A percentile compares a stretch with the other conserved stretches of the same genome.
These are phyloP conservation scores for Molossus molossus DNA, from an alignment of 2,797 vertebrate genomes.

Conservation along the genomic window DNA sequence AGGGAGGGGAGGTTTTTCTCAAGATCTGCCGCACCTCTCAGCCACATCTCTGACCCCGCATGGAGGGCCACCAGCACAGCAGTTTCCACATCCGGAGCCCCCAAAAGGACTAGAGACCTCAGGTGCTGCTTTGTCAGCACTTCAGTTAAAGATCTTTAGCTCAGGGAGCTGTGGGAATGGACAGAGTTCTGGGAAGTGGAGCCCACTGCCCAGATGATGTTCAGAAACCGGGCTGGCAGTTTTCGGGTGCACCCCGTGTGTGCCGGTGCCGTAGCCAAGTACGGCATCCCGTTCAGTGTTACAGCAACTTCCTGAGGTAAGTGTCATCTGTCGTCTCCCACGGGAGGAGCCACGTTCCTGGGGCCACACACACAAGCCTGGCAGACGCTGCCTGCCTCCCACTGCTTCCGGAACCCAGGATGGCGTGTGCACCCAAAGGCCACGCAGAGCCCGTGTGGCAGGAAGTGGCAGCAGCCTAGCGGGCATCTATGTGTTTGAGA, in stretches of 20 bases:
- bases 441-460: fast-evolving
- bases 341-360: not conserved
- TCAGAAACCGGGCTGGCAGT: not conserved
- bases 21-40: not conserved
- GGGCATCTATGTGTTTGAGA: not conserved
- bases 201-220: not conserved
- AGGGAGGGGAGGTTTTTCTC: not conserved
- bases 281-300: not conserved
- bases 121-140: not conserved
- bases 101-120: not conserved
- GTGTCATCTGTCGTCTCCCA: not conserved
- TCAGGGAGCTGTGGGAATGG: not conserved
- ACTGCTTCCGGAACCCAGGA: not conserved
- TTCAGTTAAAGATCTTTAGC: not conserved
- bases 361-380: not conserved
- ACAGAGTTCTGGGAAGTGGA: not conserved
- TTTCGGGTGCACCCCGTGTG: fast-evolving
- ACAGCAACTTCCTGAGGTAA: slow-evolving; percentile 56
- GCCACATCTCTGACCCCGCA: not conserved
- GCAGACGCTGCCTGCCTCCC: not conserved
- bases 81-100: not conserved
- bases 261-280: not conserved
- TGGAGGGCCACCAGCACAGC: not conserved
- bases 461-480: not conserved
- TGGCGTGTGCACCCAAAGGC: not conserved